A percentile compares a stretch with the other conserved stretches of the same genome.
Conservation (phyloP, 2,888 invertebrate genomes). For the Megalurothrips usitatus region DNA sequence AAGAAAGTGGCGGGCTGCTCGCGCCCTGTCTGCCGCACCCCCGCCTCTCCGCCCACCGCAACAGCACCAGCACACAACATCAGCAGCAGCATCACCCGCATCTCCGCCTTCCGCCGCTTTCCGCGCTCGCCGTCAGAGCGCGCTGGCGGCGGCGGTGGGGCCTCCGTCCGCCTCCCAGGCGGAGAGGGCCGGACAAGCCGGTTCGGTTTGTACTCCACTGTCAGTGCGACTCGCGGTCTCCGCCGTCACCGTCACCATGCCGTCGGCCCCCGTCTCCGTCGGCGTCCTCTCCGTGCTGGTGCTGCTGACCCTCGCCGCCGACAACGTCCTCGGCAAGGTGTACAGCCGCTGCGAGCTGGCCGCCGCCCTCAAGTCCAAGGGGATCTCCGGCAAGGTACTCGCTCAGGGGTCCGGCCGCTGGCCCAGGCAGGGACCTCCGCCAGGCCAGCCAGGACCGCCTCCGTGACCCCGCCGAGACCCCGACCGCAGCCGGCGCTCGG, state of each 20-base stretch:
- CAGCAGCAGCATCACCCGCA: no score
- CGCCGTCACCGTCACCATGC: background rate
- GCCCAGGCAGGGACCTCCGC: no score
- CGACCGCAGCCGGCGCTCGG: no score
- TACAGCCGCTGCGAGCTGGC: slow-evolving; percentile 8
- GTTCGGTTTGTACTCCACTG: background rate
- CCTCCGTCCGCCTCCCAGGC: background rate
- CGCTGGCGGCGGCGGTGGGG: background rate
- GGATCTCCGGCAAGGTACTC: background rate
- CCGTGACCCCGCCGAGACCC: no score
- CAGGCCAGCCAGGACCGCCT: no score
- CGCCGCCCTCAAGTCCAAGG: background rate
- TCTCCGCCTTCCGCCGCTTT: no score
- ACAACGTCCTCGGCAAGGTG: background rate
- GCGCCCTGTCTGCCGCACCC: background rate
- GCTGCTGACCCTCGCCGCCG: background rate
- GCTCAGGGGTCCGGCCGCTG: no score
- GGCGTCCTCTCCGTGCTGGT: background rate
- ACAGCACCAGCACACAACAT: background rate
- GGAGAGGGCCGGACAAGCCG: background rate
- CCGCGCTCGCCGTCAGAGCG: background rate
- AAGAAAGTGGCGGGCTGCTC: no score
- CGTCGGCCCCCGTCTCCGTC: background rate
- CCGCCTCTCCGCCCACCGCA: background rate
- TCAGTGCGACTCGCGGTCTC: background rate